Conservation (phyloP, 35 echinoderm and acorn worm genomes). For the Ptychodera flava region DNA sequence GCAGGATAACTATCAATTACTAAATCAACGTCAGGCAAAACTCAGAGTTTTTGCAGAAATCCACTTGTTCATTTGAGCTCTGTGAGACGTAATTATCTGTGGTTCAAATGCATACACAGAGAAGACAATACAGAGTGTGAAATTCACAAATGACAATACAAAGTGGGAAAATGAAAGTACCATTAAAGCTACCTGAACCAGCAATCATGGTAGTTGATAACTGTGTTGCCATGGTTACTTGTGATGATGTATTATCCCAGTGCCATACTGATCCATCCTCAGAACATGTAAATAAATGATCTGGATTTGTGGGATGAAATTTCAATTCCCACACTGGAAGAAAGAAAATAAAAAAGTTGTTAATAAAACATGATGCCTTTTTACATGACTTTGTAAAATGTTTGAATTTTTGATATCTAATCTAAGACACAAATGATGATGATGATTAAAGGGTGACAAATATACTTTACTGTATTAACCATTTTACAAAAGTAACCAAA, state of each 20-base stretch:
- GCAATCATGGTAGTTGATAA: slow-evolving; percentile 11
- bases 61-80: too few species aligned
- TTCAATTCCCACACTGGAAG: slow-evolving; percentile 91
- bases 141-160: too few species aligned
- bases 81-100: too few species aligned
- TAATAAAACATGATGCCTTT: neutral
- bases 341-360: slow-evolving; percentile 3
- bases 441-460: neutral
- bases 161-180: too few species aligned
- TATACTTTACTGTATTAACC: neutral
- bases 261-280: slow-evolving; percentile 93
- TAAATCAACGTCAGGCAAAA: too few species aligned
- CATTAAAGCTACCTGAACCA: neutral
- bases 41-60: too few species aligned
- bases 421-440: neutral
- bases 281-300: slow-evolving; percentile 95
- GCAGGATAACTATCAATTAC: too few species aligned
- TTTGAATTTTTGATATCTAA: neutral
- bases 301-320: slow-evolving; percentile 78
- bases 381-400: neutral
- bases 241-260: slow-evolving; percentile 69
- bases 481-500: neutral
- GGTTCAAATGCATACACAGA: too few species aligned
- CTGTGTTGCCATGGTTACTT: slow-evolving; percentile 30
- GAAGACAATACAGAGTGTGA: too few species aligned